phyloP scores from a whole-genome alignment of 2,797 vertebrate genomes.

The Microctenopoma steveboyesi region DNA sequence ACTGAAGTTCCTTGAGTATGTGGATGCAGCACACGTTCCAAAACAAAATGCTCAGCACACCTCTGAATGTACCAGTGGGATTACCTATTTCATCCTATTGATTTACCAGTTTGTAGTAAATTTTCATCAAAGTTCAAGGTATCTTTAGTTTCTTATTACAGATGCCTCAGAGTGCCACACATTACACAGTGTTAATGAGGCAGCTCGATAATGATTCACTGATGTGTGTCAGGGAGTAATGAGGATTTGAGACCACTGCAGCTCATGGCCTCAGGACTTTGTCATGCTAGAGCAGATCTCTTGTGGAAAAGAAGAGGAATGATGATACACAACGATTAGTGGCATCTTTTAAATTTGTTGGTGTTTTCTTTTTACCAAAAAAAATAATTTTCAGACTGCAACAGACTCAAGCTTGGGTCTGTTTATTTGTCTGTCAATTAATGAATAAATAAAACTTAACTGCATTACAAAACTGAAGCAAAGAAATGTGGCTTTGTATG shows the following conservation, averaged over 20 bases:
- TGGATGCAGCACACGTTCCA: too few relatives aligned
- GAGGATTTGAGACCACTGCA: conserved; percentile 16
- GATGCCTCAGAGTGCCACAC: conserved; percentile 39
- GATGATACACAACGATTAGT: not conserved
- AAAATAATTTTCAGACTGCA: too few relatives aligned
- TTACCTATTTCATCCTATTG: conserved; percentile 1
- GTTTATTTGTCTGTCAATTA: too few relatives aligned
- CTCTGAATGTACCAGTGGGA: too few relatives aligned
- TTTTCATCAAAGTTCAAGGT: conserved; percentile 41
- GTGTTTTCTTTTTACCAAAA: too few relatives aligned
- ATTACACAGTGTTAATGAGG: conserved; percentile 52
- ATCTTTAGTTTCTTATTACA: conserved; percentile 40
- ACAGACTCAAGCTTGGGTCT: too few relatives aligned
- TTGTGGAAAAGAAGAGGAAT: not conserved
- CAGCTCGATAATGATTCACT: conserved; percentile 43
- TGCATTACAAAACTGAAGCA: too few relatives aligned
- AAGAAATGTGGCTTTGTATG: too few relatives aligned
- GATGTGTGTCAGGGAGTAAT: conserved; percentile 34
- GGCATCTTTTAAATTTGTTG: too few relatives aligned
- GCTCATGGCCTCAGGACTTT: conserved; percentile 14
- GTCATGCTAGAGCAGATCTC: conserved; percentile 1
- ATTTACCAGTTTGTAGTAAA: conserved; percentile 32
- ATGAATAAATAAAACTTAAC: too few relatives aligned
- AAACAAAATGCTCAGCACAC: too few relatives aligned
- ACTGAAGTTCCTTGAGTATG: too few relatives aligned